Evolutionary conservation across 2,113 vertebrate species (phyloP), one percentile per base, ranked within the genome.

Genomic region (Archilochus colubris): DNA sequence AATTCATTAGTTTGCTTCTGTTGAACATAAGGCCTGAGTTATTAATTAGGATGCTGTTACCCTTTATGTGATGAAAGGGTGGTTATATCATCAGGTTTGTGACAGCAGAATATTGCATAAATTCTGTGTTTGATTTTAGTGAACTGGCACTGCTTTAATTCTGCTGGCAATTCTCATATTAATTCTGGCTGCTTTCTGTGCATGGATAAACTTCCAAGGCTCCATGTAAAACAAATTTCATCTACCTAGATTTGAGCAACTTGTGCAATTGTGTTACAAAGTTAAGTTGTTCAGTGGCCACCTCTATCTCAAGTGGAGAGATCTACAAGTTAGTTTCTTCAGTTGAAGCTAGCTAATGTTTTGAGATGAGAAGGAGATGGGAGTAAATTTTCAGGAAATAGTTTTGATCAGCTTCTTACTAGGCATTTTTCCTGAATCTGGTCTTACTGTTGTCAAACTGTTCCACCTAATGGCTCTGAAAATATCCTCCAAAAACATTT

Each of bases 1-100:
- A 86, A 89, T 94, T 96, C 92, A 94, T 97, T 97, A 95, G 94
- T 81, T 95, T 94, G 90, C 30, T 94, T 95, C 88, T 89, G 93
- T 79, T 83, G 92, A 96, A 82, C 93, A 94, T 96, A 96, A 95
- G 88, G 95, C 88, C 79, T 10, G 76, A 86, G 77, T 85, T 97
- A 92, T 96, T 96, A 97, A 97, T 95, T 95, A 94, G 93, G 89
- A 89, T 90, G 83, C 83, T 0, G 33, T 94, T 96, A 94, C 87
- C 91, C 85, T 94, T 96, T 95, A 96, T 95, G 70, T 91, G 89
- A 77, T 96, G 93, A 95, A 96, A 78, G 85, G 44, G 77, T 82
- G 73, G 82, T 94, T 95, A 68, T 96, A 94, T 95, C 83, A 92
- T 94, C 80, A 88, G 88, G 89, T 91, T 95, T 94, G 88, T 94